phyloP scores from a whole-genome alignment of 1,140 invertebrate genomes.

The Temnothorax curvispinosus region DNA sequence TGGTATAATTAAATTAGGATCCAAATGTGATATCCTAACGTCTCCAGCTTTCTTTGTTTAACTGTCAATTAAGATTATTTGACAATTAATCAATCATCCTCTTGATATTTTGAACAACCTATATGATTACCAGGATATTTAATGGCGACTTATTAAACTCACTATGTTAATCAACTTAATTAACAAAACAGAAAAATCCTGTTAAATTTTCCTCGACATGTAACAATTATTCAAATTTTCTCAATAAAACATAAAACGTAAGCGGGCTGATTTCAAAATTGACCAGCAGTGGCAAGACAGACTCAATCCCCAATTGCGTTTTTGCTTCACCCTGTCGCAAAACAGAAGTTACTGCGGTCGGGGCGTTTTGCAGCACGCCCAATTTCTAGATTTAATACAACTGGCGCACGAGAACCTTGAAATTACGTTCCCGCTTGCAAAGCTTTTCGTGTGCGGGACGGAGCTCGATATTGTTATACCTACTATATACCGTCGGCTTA shows the following conservation, averaged over 20 bases:
- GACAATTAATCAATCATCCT: background rate
- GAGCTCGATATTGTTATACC: conserved; percentile 44
- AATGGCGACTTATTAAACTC: background rate
- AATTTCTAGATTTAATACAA: conserved; percentile 41
- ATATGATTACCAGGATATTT: background rate
- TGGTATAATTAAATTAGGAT: background rate
- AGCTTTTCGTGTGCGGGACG: background rate
- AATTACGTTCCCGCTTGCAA: conserved; percentile 28
- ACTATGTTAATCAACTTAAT: background rate
- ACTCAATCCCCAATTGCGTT: background rate
- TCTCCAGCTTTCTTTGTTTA: background rate
- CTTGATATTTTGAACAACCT: background rate
- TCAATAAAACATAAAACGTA: background rate
- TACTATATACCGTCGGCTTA: conserved; percentile 1
- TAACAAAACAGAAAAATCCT: background rate
- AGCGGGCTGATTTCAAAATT: background rate
- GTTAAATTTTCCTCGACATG: background rate
- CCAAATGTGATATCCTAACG: background rate
- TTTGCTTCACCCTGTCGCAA: background rate
- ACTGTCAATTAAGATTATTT: conserved; percentile 10
- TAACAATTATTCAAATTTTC: background rate
- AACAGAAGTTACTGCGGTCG: conserved; percentile 16
- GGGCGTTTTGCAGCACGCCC: background rate
- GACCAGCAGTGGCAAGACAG: no score
- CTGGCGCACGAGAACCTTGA: conserved; percentile 19